Conservation (phyloP, 2,888 invertebrate genomes). For the Gortyna flavago region DNA sequence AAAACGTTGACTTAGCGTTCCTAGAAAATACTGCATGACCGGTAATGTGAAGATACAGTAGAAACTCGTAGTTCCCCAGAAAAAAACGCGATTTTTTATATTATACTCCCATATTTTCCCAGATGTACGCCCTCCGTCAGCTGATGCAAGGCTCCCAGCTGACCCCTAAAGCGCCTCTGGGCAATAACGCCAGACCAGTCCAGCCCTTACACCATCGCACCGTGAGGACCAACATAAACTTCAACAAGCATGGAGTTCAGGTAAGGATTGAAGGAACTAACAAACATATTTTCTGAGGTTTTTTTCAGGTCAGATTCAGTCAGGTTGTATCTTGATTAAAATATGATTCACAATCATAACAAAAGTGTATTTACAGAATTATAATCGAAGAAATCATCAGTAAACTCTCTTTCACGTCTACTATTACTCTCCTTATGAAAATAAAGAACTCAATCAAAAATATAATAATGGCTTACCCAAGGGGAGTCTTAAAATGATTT, state of each 20-base stretch:
- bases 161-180: conserved; percentile 97
- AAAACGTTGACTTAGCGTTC: neutral
- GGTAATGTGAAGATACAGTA: neutral
- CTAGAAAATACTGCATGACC: neutral
- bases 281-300: neutral
- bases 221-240: conserved; percentile 99
- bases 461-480: neutral
- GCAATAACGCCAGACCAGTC: conserved; percentile 98
- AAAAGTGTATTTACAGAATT: no score
- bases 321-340: no score
- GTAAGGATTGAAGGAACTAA: conserved; percentile 61
- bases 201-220: conserved; percentile 98
- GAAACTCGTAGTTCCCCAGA: neutral
- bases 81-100: neutral
- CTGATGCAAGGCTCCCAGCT: conserved; percentile 97
- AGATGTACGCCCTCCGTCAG: conserved; percentile 96
- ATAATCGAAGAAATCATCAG: no score
- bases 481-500: neutral
- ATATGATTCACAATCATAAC: no score
- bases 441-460: neutral
- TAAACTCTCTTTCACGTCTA: no score
- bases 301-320: neutral
- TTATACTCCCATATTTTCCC: conserved; percentile 48
- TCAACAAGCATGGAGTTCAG: conserved; percentile 91
- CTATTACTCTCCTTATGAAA: neutral